Evolutionary conservation across 2,888 invertebrate species (phyloP).

Genomic region (Epinotia nisella): DNA sequence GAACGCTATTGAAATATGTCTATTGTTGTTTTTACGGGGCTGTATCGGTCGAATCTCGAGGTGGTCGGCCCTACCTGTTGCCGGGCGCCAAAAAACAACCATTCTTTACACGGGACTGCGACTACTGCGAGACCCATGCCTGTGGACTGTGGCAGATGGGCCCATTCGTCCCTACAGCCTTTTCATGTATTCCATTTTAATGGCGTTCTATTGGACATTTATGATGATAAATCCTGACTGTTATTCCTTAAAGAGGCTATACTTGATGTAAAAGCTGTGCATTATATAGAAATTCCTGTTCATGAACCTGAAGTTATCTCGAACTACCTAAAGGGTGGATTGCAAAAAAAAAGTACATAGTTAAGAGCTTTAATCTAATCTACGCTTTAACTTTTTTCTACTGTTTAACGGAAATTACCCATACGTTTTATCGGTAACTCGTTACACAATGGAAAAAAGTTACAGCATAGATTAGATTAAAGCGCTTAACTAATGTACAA

Average conservation of each 20-base stretch:
- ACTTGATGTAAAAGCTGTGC: not conserved
- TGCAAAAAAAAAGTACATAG: too few relatives aligned
- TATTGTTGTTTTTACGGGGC: slow-evolving; percentile 48
- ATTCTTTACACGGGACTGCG: slow-evolving; percentile 36
- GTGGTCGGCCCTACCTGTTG: slow-evolving; percentile 49
- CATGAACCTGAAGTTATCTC: not conserved
- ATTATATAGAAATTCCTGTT: not conserved
- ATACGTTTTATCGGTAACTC: too few relatives aligned
- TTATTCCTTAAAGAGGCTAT: not conserved
- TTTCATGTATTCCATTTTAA: slow-evolving; percentile 27
- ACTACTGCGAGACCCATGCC: not conserved
- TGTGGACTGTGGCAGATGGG: slow-evolving; percentile 31
- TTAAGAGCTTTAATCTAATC: too few relatives aligned
- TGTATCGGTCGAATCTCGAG: slow-evolving; percentile 45
- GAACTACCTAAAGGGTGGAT: too few relatives aligned
- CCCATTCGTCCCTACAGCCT: slow-evolving; percentile 15
- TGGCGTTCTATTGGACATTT: slow-evolving; percentile 31
- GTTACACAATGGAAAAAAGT: too few relatives aligned
- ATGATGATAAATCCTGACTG: slow-evolving; percentile 19
- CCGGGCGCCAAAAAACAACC: slow-evolving; percentile 47
- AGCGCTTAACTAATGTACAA: too few relatives aligned
- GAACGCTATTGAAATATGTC: slow-evolving; percentile 42
- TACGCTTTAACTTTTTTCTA: too few relatives aligned
- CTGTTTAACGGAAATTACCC: too few relatives aligned
- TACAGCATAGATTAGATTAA: too few relatives aligned